A percentile compares a stretch with the other conserved stretches of the same genome.
Conservation (phyloP, 2,113 vertebrate species). For the Cinclus mexicanus region DNA sequence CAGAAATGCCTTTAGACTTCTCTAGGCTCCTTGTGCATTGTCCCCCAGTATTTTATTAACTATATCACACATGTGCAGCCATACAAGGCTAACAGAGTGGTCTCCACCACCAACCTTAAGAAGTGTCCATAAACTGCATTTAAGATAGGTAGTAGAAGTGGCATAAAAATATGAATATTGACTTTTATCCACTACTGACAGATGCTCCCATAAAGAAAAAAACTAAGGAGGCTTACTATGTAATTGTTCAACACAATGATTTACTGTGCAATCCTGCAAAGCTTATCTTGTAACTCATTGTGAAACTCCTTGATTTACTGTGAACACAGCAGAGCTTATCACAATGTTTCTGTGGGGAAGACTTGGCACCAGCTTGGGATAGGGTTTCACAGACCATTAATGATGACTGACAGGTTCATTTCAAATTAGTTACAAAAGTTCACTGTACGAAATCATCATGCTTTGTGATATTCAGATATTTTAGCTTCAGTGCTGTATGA, state of each 20-base stretch:
- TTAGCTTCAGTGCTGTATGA: constrained; percentile 26
- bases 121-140: background rate
- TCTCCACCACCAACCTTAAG: background rate
- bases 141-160: background rate
- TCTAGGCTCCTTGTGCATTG: background rate
- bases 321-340: constrained; percentile 63
- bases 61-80: background rate
- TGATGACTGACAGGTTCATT: constrained; percentile 67
- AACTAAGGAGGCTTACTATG: constrained; percentile 41
- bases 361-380: constrained; percentile 46
- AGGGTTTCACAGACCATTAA: constrained; percentile 70
- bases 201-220: constrained; percentile 49
- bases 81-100: background rate
- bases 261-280: constrained; percentile 69
- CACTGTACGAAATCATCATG: constrained; percentile 29
- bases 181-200: constrained; percentile 30
- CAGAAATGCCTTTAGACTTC: background rate
- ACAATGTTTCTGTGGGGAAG: constrained; percentile 43
- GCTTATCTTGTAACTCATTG: constrained; percentile 61
- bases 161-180: constrained; percentile 1
- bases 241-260: constrained; percentile 63
- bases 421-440: constrained; percentile 56
- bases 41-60: background rate
- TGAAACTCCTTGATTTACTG: constrained; percentile 65
- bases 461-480: constrained; percentile 44